Conservation (phyloP, 2,888 invertebrate genomes). For the Luperina nickerlii region DNA sequence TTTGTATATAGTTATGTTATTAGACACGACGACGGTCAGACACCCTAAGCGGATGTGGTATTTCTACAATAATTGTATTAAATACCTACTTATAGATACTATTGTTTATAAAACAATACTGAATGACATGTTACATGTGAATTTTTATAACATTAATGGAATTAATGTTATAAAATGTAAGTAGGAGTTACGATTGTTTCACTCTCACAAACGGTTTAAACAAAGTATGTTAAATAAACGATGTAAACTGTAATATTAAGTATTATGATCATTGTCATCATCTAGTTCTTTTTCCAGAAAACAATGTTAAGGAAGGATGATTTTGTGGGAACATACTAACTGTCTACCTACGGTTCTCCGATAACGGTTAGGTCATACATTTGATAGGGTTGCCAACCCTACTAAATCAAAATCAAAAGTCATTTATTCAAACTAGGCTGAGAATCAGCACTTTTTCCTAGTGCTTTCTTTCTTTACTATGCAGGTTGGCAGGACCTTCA, state of each 20-base stretch:
- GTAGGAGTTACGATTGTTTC: not conserved
- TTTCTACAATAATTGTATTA: not conserved
- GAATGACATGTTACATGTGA: not conserved
- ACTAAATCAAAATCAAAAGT: too few species aligned
- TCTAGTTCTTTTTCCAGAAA: not conserved
- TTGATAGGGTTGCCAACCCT: not conserved
- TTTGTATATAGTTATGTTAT: not conserved
- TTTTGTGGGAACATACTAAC: not conserved
- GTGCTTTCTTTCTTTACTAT: too few species aligned
- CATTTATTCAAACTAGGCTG: too few species aligned
- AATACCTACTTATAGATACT: not conserved
- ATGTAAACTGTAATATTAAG: not conserved
- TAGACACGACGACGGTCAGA: not conserved
- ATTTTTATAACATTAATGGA: not conserved
- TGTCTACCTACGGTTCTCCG: not conserved
- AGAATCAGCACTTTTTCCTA: too few species aligned
- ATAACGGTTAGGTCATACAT: not conserved
- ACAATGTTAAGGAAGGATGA: not conserved
- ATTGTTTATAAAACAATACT: conserved; percentile 18
- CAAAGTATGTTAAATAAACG: conserved; percentile 13
- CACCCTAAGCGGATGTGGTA: not conserved
- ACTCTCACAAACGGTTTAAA: not conserved
- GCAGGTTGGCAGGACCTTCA: too few species aligned
- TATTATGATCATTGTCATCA: not conserved
- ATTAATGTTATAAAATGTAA: conserved; percentile 6